Conservation (phyloP, 23 tunicate genomes). For the Trididemnum nubilum region DNA sequence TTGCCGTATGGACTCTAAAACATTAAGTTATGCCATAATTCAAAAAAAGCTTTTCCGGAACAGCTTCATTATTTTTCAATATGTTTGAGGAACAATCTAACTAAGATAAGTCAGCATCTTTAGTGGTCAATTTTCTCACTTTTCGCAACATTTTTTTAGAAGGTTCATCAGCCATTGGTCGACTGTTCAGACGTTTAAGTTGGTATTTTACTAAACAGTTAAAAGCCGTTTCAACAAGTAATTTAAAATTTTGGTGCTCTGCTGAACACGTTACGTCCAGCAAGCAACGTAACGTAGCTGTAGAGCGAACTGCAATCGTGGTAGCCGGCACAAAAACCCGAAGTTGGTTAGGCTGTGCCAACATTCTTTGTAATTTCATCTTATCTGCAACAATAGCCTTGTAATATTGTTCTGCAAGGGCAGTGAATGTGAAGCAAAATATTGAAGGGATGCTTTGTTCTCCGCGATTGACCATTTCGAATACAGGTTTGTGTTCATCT, state of each 20-base stretch:
- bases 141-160: background rate
- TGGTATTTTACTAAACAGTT: constrained; percentile 9
- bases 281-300: background rate
- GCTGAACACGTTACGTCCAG: background rate
- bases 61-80: too few species aligned
- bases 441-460: background rate
- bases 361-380: background rate
- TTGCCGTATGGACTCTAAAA: too few species aligned
- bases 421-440: background rate
- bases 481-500: background rate
- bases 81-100: too few species aligned
- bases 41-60: too few species aligned
- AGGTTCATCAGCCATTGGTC: background rate
- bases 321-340: background rate
- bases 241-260: background rate
- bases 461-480: background rate
- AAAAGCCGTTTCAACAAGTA: background rate
- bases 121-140: background rate
- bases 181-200: background rate
- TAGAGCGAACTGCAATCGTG: background rate
- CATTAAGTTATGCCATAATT: too few species aligned
- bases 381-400: background rate
- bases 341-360: background rate
- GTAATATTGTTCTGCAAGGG: constrained; percentile 4
- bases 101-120: too few species aligned